Conservation (phyloP, 2,113 vertebrate genomes). For the Xiphophorus hellerii region DNA sequence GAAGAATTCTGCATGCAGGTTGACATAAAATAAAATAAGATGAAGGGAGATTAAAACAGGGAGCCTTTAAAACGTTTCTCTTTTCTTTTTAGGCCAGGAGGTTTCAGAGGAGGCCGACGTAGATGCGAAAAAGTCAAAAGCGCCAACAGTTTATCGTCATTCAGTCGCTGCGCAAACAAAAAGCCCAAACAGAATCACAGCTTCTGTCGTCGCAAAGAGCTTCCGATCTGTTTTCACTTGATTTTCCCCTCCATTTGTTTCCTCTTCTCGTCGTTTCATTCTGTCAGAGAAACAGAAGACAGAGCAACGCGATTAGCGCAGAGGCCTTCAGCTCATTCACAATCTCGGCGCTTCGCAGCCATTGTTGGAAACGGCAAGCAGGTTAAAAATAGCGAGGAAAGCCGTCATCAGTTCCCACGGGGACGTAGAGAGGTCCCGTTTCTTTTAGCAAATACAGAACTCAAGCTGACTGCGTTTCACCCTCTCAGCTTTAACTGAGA, state of each 20-base stretch:
- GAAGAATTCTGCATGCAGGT: slow-evolving; percentile 4
- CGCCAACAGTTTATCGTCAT: neutral
- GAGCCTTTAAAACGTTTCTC: neutral
- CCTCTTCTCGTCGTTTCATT: slow-evolving; percentile 21
- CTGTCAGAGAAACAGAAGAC: slow-evolving; percentile 46
- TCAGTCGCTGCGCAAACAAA: neutral
- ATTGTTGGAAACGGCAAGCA: slow-evolving; percentile 17
- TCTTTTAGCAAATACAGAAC: neutral
- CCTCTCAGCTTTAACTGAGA: too few species aligned
- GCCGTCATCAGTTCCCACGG: slow-evolving; percentile 27
- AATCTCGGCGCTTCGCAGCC: slow-evolving; percentile 11
- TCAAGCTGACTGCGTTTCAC: neutral
- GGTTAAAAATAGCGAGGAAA: slow-evolving; percentile 55
- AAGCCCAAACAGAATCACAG: neutral
- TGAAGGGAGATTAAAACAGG: slow-evolving; percentile 1
- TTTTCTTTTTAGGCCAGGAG: slow-evolving; percentile 7
- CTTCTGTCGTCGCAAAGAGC: neutral
- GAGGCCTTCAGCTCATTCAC: neutral
- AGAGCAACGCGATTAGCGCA: slow-evolving; percentile 44
- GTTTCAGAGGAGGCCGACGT: neutral
- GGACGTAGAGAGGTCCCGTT: slow-evolving; percentile 1
- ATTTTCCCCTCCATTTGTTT: neutral
- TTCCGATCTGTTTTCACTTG: neutral
- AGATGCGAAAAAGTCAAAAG: neutral
- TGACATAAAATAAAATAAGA: neutral